These are phyloP conservation scores for Agonopterix alstromeriana DNA, from an alignment of 2,888 invertebrate species.

Conservation along the genomic window DNA sequence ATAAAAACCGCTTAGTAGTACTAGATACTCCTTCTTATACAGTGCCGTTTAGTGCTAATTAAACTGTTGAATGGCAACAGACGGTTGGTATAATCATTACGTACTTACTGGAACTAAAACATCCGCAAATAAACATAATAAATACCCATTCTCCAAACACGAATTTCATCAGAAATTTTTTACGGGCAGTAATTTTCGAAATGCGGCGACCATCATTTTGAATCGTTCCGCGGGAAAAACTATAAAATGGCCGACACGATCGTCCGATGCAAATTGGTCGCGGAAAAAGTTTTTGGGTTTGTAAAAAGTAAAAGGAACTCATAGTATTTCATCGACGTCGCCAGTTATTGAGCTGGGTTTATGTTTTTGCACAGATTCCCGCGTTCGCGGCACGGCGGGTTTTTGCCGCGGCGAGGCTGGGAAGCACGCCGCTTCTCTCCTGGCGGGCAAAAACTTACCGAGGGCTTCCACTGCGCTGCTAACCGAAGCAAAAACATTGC, in stretches of 20 bases:
- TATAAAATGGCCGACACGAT: constrained; percentile 51
- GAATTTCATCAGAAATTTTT: constrained; percentile 60
- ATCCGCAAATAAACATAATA: constrained; percentile 24
- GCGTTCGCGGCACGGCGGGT: constrained; percentile 33
- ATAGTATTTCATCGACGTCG: constrained; percentile 72
- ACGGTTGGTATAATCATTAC: too few species aligned
- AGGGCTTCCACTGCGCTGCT: constrained; percentile 55
- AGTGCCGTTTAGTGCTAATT: too few species aligned
- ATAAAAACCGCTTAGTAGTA: too few species aligned
- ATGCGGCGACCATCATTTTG: constrained; percentile 50
- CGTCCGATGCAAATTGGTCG: constrained; percentile 62
- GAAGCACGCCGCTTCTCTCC: constrained; percentile 46
- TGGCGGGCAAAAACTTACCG: constrained; percentile 46
- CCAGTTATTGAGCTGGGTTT: constrained; percentile 57
- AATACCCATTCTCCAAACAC: constrained; percentile 52
- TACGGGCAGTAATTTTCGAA: constrained; percentile 50
- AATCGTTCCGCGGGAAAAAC: constrained; percentile 50
- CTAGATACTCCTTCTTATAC: too few species aligned
- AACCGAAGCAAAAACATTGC: constrained; percentile 55
- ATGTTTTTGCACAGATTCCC: constrained; percentile 58
- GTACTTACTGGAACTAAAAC: neutral
- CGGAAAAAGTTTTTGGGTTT: constrained; percentile 47
- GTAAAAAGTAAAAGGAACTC: constrained; percentile 69
- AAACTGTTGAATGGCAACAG: too few species aligned
- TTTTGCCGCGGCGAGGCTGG: constrained; percentile 53